Conservation (phyloP, 2,113 vertebrate species). For the Nettapus auritus region DNA sequence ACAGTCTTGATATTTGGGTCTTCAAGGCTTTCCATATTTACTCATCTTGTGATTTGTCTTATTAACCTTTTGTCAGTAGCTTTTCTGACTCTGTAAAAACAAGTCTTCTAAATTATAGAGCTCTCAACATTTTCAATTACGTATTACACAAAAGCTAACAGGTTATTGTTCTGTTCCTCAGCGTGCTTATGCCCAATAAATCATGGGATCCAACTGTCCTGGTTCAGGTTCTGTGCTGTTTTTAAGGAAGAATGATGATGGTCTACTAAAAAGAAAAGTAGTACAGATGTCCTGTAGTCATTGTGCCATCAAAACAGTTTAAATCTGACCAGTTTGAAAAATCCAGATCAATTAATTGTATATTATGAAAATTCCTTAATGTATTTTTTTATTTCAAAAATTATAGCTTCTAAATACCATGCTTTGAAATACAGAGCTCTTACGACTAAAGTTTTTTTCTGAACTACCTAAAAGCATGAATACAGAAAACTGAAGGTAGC, state of each 20-base stretch:
- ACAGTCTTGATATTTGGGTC: not conserved
- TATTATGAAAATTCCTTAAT: not conserved
- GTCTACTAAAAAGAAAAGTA: constrained; percentile 42
- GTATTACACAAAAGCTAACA: not conserved
- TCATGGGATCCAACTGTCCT: not conserved
- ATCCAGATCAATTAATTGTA: not conserved
- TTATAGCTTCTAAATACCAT: not conserved
- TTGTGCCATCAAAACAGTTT: not conserved
- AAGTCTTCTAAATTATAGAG: not conserved
- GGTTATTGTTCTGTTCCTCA: not conserved
- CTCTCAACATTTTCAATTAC: not conserved
- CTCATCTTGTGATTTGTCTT: not conserved
- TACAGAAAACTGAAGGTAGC: not conserved
- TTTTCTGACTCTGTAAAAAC: not conserved
- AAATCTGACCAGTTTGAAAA: not conserved
- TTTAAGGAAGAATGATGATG: constrained; percentile 20
- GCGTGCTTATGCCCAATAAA: not conserved
- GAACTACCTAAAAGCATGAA: not conserved
- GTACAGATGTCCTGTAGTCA: constrained; percentile 8
- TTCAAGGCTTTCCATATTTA: not conserved
- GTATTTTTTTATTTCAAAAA: not conserved
- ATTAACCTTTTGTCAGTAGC: not conserved
- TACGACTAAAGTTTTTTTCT: not conserved
- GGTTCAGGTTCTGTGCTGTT: not conserved
- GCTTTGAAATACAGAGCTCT: not conserved